A percentile compares a stretch with the other conserved stretches of the same genome.
Conservation (phyloP, 2,113 vertebrate genomes). For the Callaeas wilsoni region DNA sequence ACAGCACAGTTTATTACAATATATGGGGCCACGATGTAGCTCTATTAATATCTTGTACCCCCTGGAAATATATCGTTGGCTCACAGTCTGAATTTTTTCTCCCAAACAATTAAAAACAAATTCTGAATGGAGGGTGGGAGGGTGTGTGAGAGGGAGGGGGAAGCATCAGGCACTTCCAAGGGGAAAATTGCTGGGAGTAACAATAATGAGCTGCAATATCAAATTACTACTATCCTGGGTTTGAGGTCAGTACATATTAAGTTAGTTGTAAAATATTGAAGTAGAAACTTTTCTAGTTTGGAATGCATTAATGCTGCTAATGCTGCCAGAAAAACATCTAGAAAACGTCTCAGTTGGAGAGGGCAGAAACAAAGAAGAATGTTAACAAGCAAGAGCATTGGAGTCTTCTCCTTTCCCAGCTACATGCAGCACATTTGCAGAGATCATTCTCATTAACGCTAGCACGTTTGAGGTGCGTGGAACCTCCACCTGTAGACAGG, state of each 20-base stretch:
- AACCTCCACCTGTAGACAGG: neutral
- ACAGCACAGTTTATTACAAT: constrained; percentile 60
- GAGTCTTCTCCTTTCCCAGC: neutral
- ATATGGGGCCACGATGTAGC: constrained; percentile 27
- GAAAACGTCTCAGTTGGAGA: constrained; percentile 1
- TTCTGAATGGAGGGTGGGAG: constrained; percentile 1
- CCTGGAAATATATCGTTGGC: constrained; percentile 10
- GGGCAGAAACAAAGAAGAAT: constrained; percentile 28
- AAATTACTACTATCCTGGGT: constrained; percentile 52
- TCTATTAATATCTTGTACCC: constrained; percentile 54
- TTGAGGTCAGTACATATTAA: constrained; percentile 58
- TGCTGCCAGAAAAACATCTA: constrained; percentile 53
- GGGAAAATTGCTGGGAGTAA: constrained; percentile 51
- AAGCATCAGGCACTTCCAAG: neutral
- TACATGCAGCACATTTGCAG: neutral
- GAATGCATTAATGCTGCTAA: constrained; percentile 44
- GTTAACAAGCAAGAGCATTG: neutral
- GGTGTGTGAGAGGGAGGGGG: neutral
- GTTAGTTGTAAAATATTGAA: constrained; percentile 48
- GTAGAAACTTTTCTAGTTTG: constrained; percentile 49
- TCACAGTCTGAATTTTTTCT: constrained; percentile 12
- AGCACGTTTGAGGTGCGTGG: neutral
- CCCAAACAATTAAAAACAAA: constrained; percentile 35
- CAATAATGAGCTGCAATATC: constrained; percentile 52
- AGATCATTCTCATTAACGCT: neutral